Percentiles rank a stretch among this genome's conserved stretches.
Evolutionary conservation across 1,140 invertebrate genomes (phyloP).

Genomic region (Ceratitis capitata): DNA sequence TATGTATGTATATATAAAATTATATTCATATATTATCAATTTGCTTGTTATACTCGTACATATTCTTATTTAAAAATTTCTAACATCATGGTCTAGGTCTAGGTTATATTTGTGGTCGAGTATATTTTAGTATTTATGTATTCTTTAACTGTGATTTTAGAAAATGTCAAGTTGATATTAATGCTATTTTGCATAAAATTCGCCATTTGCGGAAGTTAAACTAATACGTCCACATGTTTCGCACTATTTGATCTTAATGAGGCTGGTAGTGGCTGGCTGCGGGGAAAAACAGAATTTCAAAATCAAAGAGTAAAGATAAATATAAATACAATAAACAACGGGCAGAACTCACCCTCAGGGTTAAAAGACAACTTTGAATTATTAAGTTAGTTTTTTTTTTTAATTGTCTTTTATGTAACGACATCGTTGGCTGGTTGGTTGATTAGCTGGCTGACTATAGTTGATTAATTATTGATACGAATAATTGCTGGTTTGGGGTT

Average conservation of each 20-base stretch:
- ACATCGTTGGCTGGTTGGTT: not conserved
- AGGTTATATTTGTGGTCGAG: not conserved
- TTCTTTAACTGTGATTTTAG: not conserved
- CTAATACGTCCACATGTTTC: not conserved
- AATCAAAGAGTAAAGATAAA: too few species aligned
- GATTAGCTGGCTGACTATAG: too few species aligned
- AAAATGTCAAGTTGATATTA: not conserved
- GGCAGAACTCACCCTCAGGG: not conserved
- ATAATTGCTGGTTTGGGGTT: too few species aligned
- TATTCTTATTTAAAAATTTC: not conserved
- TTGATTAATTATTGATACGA: too few species aligned
- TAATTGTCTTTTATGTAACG: not conserved
- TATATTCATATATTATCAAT: too few species aligned
- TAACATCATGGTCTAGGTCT: not conserved
- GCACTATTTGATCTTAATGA: not conserved
- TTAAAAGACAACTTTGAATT: not conserved
- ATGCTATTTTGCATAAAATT: not conserved
- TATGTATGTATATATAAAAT: too few species aligned
- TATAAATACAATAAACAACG: too few species aligned
- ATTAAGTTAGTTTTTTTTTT: not conserved
- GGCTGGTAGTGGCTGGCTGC: too few species aligned
- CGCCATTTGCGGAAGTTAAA: not conserved
- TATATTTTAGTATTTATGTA: not conserved
- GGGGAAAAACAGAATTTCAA: not conserved
- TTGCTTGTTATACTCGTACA: too few species aligned